Percentiles rank a stretch among this genome's conserved stretches.
Evolutionary conservation across 2,888 invertebrate genomes (phyloP).

Genomic region (Chaitophorus viminalis): DNA sequence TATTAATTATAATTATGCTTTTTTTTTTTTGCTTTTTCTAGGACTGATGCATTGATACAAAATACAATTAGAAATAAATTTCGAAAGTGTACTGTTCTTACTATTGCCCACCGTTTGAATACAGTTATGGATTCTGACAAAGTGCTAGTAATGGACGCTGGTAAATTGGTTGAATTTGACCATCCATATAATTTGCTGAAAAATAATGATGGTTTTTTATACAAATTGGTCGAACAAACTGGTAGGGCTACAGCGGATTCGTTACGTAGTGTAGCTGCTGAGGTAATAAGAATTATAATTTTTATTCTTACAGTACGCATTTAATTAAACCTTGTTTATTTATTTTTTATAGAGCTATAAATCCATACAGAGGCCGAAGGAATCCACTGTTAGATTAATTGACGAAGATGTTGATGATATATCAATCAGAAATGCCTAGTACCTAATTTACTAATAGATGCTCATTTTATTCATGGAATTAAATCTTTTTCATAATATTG

Average conservation of each 20-base stretch:
- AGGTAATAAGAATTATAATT: slow-evolving; percentile 64
- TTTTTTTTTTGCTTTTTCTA: slow-evolving; percentile 66
- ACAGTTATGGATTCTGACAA: slow-evolving; percentile 94
- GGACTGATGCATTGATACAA: slow-evolving; percentile 87
- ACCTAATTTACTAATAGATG: not conserved
- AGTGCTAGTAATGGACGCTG: slow-evolving; percentile 87
- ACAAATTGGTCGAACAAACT: slow-evolving; percentile 78
- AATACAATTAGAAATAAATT: slow-evolving; percentile 84
- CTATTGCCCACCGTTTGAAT: slow-evolving; percentile 90
- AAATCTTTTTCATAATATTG: too few species aligned
- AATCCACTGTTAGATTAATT: slow-evolving; percentile 51
- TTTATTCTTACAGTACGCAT: too few species aligned
- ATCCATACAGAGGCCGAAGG: slow-evolving; percentile 14
- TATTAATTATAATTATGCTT: not conserved
- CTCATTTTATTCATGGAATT: too few species aligned
- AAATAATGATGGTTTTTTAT: slow-evolving; percentile 73
- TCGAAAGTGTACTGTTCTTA: slow-evolving; percentile 85
- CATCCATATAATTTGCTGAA: slow-evolving; percentile 75
- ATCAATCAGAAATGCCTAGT: not conserved
- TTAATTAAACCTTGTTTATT: not conserved
- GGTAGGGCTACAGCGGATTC: slow-evolving; percentile 72
- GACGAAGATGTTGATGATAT: slow-evolving; percentile 36
- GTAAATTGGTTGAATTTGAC: slow-evolving; percentile 79
- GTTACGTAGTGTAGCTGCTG: slow-evolving; percentile 69
- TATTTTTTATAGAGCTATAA: slow-evolving; percentile 19